Conservation (phyloP, 1,140 invertebrate species). For the Drosophila aff. region DNA sequence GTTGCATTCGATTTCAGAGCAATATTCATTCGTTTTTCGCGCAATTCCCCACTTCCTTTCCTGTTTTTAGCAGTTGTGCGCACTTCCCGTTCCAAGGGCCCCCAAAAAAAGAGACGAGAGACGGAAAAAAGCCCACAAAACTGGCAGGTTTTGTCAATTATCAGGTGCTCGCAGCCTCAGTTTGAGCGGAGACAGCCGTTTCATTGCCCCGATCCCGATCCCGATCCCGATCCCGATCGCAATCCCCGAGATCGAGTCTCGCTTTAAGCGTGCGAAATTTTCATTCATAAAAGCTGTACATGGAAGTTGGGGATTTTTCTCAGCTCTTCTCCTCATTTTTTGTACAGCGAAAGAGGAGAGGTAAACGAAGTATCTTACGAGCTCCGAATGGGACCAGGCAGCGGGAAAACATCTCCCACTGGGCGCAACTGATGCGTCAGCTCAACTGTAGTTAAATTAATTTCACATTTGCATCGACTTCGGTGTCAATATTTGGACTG, state of each 20-base stretch:
- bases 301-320: slow-evolving; percentile 5
- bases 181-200: neutral
- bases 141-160: slow-evolving; percentile 81
- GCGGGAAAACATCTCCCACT: slow-evolving; percentile 24
- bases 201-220: slow-evolving; percentile 2
- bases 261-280: slow-evolving; percentile 68
- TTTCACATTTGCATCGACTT: slow-evolving; percentile 65
- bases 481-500: slow-evolving; percentile 73
- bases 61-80: slow-evolving; percentile 42
- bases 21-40: neutral
- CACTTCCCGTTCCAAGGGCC: slow-evolving; percentile 51
- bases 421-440: slow-evolving; percentile 52
- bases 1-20: neutral
- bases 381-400: slow-evolving; percentile 36
- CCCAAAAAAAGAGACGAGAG: slow-evolving; percentile 18
- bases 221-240: neutral
- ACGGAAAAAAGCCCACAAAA: slow-evolving; percentile 33
- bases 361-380: neutral
- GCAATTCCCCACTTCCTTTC: neutral
- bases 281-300: slow-evolving; percentile 69
- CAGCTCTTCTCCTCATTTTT: neutral
- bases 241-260: neutral
- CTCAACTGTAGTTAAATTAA: slow-evolving; percentile 74
- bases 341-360: too few species aligned
- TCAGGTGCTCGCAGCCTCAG: slow-evolving; percentile 54